Base-by-base conservation (phyloP, 2,888 invertebrate genomes). In the Zygogramma bicolorata region DNA sequence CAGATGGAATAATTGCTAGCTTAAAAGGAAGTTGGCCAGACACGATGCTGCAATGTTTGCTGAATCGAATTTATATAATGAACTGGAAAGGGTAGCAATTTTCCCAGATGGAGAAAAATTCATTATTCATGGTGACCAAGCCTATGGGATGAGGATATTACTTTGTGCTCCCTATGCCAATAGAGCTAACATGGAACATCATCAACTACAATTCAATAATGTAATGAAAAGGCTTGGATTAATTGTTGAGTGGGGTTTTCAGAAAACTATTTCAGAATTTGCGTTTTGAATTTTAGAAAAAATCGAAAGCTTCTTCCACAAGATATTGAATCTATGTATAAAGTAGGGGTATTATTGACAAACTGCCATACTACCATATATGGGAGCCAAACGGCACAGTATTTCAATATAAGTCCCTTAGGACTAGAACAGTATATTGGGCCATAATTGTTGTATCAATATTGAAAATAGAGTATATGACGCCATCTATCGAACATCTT, bases 1-100 rank as follows among this genome's bases (percentile, higher is more conserved):
- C 77, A 22, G 76, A 79, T 75, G 78, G 77, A 29, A 74, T 78
- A 38, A 69, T 74, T 34, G 65, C 66, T 15, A 76, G 72, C 34
- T 38, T 75, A 10, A 74, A 60, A 22, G 79, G 76, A 38, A 58
- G 72, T 29, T 76, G 42, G 62, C 29, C 40, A 6, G 75, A n/a
- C 76, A 79, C 74, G 77, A 78, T 72, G 78, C 77, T 15, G 75
- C 68, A 10, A 46, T 63, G 18, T 63, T 63, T 18, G 46, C 31
- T 13, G 46, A 63, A 63, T 63, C 63, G n/a, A 42, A 22, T 46
- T 46, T 63, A 18, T 63, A 46, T 10, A 15, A 6, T 29, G 63
- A 63, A 46, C 27, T 63, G 29, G 46, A 63, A 46, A 31, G 68
- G 68, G 40, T 62, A 15, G 27, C 63, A 25, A n/a, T 62, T 34